A percentile compares a stretch with the other conserved stretches of the same genome.
Evolutionary conservation across 2,888 invertebrate species (phyloP).

Genomic region (Coremacera marginata): DNA sequence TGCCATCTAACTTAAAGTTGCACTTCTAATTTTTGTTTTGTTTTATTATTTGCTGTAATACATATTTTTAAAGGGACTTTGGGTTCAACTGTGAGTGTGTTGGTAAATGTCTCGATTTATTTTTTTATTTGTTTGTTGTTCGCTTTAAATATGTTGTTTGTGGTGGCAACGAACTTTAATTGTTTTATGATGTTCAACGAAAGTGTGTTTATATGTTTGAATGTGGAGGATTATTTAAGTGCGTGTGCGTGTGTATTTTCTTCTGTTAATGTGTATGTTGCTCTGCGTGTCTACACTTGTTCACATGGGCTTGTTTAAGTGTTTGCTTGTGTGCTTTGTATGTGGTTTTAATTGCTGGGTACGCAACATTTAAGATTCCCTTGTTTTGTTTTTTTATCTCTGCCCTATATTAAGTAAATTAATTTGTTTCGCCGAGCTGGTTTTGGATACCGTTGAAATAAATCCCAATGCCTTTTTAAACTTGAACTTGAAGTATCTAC

Average conservation of each 20-base stretch:
- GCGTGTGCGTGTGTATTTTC: not conserved
- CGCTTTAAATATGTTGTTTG: not conserved
- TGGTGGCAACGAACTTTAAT: slow-evolving; percentile 23
- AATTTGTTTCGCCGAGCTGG: too few relatives aligned
- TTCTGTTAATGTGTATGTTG: not conserved
- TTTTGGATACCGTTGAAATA: too few relatives aligned
- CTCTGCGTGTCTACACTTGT: not conserved
- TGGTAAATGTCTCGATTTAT: not conserved
- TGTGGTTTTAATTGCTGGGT: not conserved
- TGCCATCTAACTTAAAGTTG: not conserved
- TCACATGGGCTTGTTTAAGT: not conserved
- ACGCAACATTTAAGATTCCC: not conserved
- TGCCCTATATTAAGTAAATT: too few relatives aligned
- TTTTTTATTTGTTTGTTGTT: not conserved
- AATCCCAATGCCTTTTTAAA: too few relatives aligned
- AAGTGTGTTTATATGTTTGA: not conserved
- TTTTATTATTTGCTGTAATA: not conserved
- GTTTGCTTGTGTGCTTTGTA: not conserved
- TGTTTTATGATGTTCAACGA: slow-evolving; percentile 33
- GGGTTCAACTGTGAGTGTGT: not conserved
- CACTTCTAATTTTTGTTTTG: not conserved
- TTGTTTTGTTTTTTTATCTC: too few relatives aligned
- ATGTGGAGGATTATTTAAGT: not conserved
- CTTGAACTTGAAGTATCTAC: too few relatives aligned
- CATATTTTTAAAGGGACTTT: not conserved